phyloP scores from a whole-genome alignment of 2,797 vertebrate species.

The Poeciliopsis paucimaculata region DNA sequence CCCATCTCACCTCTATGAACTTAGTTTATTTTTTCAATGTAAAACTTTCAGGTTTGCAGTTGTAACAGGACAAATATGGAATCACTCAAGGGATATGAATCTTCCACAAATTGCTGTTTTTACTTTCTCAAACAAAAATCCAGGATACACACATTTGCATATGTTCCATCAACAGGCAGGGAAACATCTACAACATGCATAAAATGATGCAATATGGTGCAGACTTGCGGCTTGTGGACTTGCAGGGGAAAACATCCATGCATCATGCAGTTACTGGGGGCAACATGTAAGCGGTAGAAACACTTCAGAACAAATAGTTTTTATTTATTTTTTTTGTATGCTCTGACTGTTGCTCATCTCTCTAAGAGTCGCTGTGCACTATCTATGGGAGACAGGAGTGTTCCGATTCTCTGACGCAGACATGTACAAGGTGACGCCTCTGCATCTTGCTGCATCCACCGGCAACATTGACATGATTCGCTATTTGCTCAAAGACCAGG shows the following conservation, averaged over 20 bases:
- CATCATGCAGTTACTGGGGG: constrained; percentile 85
- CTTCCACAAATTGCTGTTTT: not conserved
- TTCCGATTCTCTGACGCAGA: constrained; percentile 84
- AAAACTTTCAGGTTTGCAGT: not conserved
- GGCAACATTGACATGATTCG: constrained; percentile 81
- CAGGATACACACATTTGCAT: not conserved
- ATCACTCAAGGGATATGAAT: not conserved
- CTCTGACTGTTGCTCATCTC: constrained; percentile 24
- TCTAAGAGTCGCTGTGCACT: constrained; percentile 79
- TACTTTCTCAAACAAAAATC: not conserved
- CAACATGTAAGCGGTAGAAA: constrained; percentile 77
- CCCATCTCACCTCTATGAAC: not conserved
- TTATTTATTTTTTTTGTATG: not conserved
- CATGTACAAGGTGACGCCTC: constrained; percentile 76
- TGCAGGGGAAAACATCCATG: constrained; percentile 80
- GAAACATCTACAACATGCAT: constrained; percentile 82
- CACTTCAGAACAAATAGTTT: not conserved
- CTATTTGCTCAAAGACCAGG: constrained; percentile 81
- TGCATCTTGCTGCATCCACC: constrained; percentile 83
- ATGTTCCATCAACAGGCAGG: constrained; percentile 70
- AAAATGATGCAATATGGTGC: constrained; percentile 83
- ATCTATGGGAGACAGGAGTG: constrained; percentile 82
- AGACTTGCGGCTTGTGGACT: constrained; percentile 75
- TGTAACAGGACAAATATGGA: not conserved
- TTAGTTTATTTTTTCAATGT: not conserved